Evolutionary conservation across 2,888 invertebrate genomes (phyloP).

Genomic region (Acholoe squamosa): DNA sequence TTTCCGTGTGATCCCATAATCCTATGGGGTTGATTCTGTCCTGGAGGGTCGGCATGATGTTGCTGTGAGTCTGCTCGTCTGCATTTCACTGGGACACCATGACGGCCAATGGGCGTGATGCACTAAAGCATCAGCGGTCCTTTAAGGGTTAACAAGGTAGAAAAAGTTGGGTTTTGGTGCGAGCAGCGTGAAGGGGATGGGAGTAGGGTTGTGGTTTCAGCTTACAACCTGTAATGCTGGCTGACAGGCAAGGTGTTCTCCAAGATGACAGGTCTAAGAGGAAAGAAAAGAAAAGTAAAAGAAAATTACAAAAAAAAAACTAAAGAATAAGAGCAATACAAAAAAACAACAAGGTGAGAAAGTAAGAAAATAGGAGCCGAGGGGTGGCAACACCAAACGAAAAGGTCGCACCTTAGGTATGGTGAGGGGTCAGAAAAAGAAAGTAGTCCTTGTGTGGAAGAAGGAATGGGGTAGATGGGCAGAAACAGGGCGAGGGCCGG

Average conservation of each 20-base stretch:
- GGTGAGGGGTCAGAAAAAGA: not conserved
- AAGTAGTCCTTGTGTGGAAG: not conserved
- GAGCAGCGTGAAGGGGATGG: not conserved
- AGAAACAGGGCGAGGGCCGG: not conserved
- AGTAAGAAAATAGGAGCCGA: not conserved
- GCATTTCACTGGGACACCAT: too few species aligned
- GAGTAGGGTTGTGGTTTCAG: not conserved
- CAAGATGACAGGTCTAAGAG: not conserved
- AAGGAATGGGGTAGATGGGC: not conserved
- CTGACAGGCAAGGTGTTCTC: too few species aligned
- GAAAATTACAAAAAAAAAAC: not conserved
- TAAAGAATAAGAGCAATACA: not conserved
- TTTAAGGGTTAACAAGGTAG: not conserved
- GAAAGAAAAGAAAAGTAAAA: too few species aligned
- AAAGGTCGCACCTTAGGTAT: not conserved
- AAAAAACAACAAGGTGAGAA: not conserved
- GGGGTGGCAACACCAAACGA: not conserved
- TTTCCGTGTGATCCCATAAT: too few species aligned
- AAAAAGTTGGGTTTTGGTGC: not conserved
- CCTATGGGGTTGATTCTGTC: too few species aligned
- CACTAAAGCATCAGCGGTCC: too few species aligned
- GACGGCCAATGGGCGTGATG: too few species aligned
- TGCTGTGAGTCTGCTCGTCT: too few species aligned
- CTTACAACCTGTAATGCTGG: too few species aligned
- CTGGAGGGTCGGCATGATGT: too few species aligned